phyloP scores from a whole-genome alignment of 2,113 vertebrate species.

The Pheucticus melanocephalus region DNA sequence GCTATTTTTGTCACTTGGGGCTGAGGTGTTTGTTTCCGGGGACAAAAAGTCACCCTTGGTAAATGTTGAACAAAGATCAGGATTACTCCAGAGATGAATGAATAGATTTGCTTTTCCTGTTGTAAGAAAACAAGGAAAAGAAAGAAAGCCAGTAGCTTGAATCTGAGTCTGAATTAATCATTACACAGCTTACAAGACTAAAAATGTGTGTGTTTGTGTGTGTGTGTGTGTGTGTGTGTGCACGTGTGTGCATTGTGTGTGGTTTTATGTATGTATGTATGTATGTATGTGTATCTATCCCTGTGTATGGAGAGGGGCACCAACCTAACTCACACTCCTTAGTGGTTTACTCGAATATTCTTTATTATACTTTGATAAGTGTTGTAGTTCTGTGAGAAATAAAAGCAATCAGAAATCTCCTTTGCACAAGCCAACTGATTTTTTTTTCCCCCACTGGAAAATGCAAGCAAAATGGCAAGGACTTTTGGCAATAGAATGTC shows the following conservation, averaged over 20 bases:
- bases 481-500: conserved; percentile 71
- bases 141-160: neutral
- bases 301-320: neutral
- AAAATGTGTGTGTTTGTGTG: neutral
- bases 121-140: neutral
- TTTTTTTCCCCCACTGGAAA: conserved; percentile 43
- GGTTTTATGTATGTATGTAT: conserved; percentile 14
- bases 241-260: neutral
- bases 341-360: conserved; percentile 23
- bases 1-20: conserved; percentile 14
- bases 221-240: neutral
- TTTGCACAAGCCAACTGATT: conserved; percentile 56
- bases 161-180: neutral
- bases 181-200: neutral
- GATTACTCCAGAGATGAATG: neutral
- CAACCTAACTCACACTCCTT: neutral
- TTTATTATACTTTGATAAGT: conserved; percentile 29
- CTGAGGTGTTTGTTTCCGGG: conserved; percentile 5
- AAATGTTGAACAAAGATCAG: neutral
- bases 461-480: conserved; percentile 72
- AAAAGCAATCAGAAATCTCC: conserved; percentile 60
- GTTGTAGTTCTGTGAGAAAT: conserved; percentile 57
- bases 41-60: neutral
- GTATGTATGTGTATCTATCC: neutral
- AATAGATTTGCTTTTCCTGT: neutral